Base-by-base conservation (phyloP, 1,140 invertebrate species). In the Drosophila subobscura region DNA sequence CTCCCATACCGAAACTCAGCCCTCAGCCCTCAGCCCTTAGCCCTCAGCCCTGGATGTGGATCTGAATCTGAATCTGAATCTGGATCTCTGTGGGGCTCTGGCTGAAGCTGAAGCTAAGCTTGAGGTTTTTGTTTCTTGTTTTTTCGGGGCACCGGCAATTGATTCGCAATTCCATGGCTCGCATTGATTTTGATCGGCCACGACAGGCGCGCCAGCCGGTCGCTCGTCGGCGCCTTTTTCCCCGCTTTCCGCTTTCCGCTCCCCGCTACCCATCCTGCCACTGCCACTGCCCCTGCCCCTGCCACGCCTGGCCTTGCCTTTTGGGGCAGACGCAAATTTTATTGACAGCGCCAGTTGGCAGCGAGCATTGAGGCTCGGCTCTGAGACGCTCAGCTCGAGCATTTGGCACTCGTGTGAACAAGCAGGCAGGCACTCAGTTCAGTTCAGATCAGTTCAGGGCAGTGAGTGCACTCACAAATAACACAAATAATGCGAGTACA, bases 111-210 rank as follows among this genome's bases (percentile, higher is more conserved):
- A 45, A 25, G 27, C 23, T 37, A n/a, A 33, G 33, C 23, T 41
- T 44, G 58, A 60, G 29, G 50, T 14, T 61, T 12, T 40, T 10
- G 8, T 20, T 14, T 61, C 7, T 40, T 10, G 8, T 20, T 20
- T 44, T 40, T 65, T 66, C 71, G 45, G 47, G 53, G 33, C 29
- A 23, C 29, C 3, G 66, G 79, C 81, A 86, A 86, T 86, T 86
- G 83, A 86, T 86, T 86, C 83, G 77, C 81, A 88, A 81, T 86
- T 77, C 83, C 83, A 77, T 77, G 78, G 70, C 65, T 55, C 77
- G 61, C 83, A 81, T 81, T 86, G 81, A 86, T 86, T 88, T 81
- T 86, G 81, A 86, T 86, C 83, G 56, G 75, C 73, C 70, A 81
- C 83, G 81, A 86, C 83, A 86, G 83, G 77, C 77, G 70, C 80